Percentiles rank a stretch among this genome's conserved stretches.
phyloP scores from a whole-genome alignment of 2,113 vertebrate genomes.

The Peromyscus leucopus region DNA sequence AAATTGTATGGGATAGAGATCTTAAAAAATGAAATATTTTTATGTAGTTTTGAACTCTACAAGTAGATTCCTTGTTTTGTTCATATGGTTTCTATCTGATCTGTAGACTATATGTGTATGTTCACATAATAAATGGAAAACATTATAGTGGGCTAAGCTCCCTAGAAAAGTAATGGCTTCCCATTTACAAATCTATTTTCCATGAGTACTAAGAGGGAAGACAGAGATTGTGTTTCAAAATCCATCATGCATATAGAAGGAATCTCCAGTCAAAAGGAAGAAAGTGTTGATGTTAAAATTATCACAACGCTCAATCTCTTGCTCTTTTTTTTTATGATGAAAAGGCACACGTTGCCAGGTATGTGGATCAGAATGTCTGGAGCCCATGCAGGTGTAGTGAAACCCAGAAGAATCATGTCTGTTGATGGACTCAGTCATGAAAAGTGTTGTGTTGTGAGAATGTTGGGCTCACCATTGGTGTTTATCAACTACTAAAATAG shows the following conservation, averaged over 20 bases:
- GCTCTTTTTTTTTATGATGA: not conserved
- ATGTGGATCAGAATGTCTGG: not conserved
- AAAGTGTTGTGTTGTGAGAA: too few relatives aligned
- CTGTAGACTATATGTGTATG: slow-evolving; percentile 9
- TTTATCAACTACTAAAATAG: not conserved
- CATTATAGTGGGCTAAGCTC: slow-evolving; percentile 1
- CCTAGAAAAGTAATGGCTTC: not conserved
- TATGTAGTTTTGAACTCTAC: not conserved
- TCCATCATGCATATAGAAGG: slow-evolving; percentile 7
- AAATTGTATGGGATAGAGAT: slow-evolving; percentile 13
- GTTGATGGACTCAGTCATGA: not conserved
- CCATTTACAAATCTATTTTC: slow-evolving; percentile 7
- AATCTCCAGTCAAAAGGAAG: not conserved
- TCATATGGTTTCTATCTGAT: slow-evolving; percentile 33
- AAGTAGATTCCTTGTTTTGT: slow-evolving; percentile 3
- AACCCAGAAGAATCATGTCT: not conserved
- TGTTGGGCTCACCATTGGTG: not conserved
- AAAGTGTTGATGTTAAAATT: slow-evolving; percentile 50
- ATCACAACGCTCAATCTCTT: not conserved
- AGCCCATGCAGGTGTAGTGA: not conserved
- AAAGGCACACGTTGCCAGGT: not conserved
- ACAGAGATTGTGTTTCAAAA: slow-evolving; percentile 47
- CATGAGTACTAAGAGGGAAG: not conserved
- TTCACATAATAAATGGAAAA: slow-evolving; percentile 40
- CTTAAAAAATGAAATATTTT: slow-evolving; percentile 15